Evolutionary conservation across 2,113 vertebrate species (phyloP).

Genomic region (Capreolus pygargus): DNA sequence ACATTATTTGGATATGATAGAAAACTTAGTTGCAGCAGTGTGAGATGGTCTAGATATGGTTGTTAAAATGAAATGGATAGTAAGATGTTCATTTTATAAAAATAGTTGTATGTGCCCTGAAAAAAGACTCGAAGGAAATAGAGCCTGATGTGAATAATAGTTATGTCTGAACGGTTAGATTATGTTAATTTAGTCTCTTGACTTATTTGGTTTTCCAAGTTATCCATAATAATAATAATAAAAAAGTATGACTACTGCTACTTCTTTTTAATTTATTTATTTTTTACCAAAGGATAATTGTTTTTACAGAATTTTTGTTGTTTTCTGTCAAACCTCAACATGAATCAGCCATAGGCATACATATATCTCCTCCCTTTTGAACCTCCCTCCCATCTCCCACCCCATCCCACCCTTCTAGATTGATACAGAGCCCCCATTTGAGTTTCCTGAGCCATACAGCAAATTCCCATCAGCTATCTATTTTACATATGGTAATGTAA

Average conservation of each 20-base stretch:
- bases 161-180: background rate
- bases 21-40: background rate
- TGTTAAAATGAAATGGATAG: background rate
- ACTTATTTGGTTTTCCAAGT: background rate
- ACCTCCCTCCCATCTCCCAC: too few relatives aligned
- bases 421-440: too few relatives aligned
- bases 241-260: background rate
- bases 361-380: too few relatives aligned
- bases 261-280: background rate
- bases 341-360: background rate
- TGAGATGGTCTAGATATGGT: background rate
- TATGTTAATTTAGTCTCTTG: background rate
- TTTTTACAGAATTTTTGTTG: background rate
- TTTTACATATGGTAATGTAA: too few relatives aligned
- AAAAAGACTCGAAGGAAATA: slow-evolving; percentile 6
- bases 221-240: background rate
- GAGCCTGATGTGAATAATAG: background rate
- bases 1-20: background rate
- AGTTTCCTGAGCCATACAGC: too few relatives aligned
- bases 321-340: background rate
- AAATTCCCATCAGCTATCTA: too few relatives aligned
- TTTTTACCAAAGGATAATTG: background rate
- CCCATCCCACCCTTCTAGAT: too few relatives aligned
- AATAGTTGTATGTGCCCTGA: background rate
- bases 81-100: background rate